Evolutionary conservation across 1,140 invertebrate genomes (phyloP).

Genomic region (Drosophila ercepeae): DNA sequence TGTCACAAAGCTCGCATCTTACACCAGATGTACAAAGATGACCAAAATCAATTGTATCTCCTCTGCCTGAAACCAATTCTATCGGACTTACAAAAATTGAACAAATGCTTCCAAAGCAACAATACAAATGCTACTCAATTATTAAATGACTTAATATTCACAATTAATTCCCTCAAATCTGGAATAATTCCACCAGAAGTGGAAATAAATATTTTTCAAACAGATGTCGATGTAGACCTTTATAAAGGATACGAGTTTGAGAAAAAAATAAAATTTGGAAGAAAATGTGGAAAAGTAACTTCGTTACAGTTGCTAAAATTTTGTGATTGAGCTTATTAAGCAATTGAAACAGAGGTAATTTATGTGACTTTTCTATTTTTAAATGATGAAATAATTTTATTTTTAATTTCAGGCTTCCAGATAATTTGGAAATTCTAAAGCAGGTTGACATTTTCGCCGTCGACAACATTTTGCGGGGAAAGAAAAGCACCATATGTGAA

Average conservation of each 20-base stretch:
- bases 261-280: conserved; percentile 1
- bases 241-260: conserved; percentile 15
- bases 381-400: neutral
- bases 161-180: conserved; percentile 21
- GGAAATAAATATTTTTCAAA: conserved; percentile 3
- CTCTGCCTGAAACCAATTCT: conserved; percentile 1
- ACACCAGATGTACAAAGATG: neutral
- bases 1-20: neutral
- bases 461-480: conserved; percentile 2
- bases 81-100: neutral
- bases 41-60: neutral
- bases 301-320: conserved; percentile 8
- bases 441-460: conserved; percentile 11
- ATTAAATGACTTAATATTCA: conserved; percentile 10
- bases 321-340: conserved; percentile 8
- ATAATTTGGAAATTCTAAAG: conserved; percentile 11
- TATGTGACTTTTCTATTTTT: neutral
- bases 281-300: conserved; percentile 5
- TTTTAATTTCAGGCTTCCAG: conserved; percentile 6
- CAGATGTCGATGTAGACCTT: conserved; percentile 3
- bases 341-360: conserved; percentile 18
- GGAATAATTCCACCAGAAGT: conserved; percentile 9
- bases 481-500: conserved; percentile 3
- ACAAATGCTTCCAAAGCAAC: neutral
- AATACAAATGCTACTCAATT: neutral